Evolutionary conservation across 1,140 invertebrate genomes (phyloP).

Genomic region (Kradibia gibbosae): DNA sequence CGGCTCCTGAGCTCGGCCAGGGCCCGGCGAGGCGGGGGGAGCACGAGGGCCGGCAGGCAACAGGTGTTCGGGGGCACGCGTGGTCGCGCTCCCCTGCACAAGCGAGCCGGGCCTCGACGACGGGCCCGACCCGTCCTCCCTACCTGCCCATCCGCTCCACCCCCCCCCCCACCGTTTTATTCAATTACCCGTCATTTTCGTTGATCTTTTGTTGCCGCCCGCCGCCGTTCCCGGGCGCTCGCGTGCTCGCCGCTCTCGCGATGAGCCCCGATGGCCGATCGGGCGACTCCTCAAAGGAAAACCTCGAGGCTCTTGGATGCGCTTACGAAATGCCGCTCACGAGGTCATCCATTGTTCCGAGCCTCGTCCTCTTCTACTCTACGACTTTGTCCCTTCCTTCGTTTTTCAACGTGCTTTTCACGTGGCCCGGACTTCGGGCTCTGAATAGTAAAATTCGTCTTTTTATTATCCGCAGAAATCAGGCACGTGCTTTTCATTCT

Average conservation of each 20-base stretch:
- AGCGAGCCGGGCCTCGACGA: too few relatives aligned
- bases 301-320: neutral
- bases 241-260: neutral
- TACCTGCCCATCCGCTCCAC: neutral
- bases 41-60: conserved; percentile 37
- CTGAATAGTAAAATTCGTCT: too few relatives aligned
- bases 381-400: too few relatives aligned
- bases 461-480: too few relatives aligned
- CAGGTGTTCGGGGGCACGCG: conserved; percentile 64
- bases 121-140: too few relatives aligned
- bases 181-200: neutral
- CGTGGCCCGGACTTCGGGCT: too few relatives aligned
- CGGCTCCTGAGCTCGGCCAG: too few relatives aligned
- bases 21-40: neutral
- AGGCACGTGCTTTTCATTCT: neutral
- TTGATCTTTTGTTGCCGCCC: neutral
- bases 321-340: neutral
- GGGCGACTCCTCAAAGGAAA: neutral
- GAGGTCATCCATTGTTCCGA: neutral
- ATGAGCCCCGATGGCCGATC: neutral
- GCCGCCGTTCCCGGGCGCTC: neutral
- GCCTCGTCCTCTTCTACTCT: too few relatives aligned
- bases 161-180: neutral
- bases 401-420: too few relatives aligned
- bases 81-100: conserved; percentile 49